Evolutionary conservation across 92 coral and sea anemone genomes (phyloP).

Genomic region (Virgularia gustaviana): DNA sequence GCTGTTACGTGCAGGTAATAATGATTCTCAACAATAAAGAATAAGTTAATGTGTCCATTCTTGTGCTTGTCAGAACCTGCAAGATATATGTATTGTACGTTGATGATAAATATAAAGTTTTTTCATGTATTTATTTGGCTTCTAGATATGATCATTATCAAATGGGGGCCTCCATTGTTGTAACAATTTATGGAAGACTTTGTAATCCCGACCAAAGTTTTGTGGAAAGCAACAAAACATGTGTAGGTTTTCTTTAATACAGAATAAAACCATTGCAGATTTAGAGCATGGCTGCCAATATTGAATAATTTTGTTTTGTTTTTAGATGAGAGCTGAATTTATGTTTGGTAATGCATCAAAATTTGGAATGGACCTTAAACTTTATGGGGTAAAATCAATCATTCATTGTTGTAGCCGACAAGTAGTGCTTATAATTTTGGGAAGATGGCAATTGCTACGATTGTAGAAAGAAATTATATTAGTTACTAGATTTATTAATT

Average conservation of each 20-base stretch:
- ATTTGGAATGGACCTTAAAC: conserved; percentile 71
- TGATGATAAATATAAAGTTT: background rate
- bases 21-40: background rate
- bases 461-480: too few relatives aligned
- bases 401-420: too few relatives aligned
- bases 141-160: conserved; percentile 85
- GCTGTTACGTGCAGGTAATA: conserved; percentile 81
- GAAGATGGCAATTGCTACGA: too few relatives aligned
- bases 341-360: conserved; percentile 75
- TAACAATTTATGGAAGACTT: conserved; percentile 79
- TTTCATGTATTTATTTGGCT: background rate
- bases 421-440: too few relatives aligned
- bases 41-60: background rate
- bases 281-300: background rate
- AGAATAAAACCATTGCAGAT: background rate
- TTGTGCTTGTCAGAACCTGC: too few relatives aligned
- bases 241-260: conserved; percentile 49
- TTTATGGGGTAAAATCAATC: conserved; percentile 67
- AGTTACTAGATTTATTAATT: background rate
- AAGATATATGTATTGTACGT: too few relatives aligned
- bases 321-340: conserved; percentile 67
- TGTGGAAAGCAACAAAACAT: conserved; percentile 77
- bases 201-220: conserved; percentile 74
- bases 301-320: background rate
- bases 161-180: conserved; percentile 76